These are phyloP conservation scores for Odocoileus hemionus DNA, from an alignment of 2,113 vertebrate genomes.

Conservation along the genomic window DNA sequence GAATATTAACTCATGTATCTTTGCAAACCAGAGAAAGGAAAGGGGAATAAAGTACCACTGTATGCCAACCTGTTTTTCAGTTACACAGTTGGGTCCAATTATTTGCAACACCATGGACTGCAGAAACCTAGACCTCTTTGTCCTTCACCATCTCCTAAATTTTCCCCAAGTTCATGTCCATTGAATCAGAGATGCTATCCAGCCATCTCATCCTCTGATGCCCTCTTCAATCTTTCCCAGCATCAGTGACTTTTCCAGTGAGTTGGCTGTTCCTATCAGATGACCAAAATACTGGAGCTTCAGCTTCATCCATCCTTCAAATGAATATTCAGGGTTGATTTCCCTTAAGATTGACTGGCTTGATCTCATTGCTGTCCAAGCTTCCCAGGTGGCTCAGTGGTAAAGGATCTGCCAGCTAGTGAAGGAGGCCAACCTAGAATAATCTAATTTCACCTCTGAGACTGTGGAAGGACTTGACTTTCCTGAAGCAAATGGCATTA, in stretches of 20 bases:
- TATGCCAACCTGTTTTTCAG: background rate
- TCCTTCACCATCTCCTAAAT: background rate
- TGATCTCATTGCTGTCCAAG: background rate
- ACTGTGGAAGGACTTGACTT: background rate
- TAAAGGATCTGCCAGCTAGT: background rate
- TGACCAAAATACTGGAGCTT: background rate
- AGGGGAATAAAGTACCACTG: background rate
- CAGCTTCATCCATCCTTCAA: background rate
- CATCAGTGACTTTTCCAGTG: background rate
- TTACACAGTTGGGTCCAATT: background rate
- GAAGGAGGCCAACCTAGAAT: background rate
- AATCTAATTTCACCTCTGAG: background rate
- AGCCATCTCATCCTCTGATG: background rate
- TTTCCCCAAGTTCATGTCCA: background rate
- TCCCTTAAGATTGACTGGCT: background rate
- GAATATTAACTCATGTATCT: background rate
- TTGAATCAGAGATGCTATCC: background rate
- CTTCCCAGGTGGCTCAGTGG: background rate
- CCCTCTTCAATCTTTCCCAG: background rate
- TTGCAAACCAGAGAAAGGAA: background rate
- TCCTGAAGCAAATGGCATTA: background rate
- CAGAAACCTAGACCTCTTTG: background rate
- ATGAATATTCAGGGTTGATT: background rate
- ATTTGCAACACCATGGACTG: background rate
- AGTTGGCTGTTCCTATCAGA: background rate